phyloP scores from a whole-genome alignment of 2,113 vertebrate genomes.

The Takifugu flavidus region DNA sequence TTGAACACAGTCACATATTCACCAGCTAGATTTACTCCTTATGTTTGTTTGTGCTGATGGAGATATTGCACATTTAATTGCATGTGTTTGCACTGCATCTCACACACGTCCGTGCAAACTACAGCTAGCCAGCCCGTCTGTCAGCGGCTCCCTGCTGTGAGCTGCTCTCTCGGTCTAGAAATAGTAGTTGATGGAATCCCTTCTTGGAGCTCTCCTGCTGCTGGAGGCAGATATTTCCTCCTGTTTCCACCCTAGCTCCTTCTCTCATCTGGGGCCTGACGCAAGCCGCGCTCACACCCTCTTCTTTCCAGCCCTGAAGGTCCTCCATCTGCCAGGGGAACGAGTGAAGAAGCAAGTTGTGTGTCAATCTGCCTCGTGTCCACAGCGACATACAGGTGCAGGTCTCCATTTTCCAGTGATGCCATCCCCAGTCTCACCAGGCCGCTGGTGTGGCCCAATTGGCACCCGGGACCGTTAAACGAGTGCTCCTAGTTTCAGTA shows the following conservation, averaged over 20 bases:
- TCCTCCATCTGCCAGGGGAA: conserved; percentile 35
- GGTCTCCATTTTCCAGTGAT: conserved; percentile 4
- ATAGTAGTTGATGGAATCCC: conserved; percentile 59
- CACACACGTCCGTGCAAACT: conserved; percentile 20
- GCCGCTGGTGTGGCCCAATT: conserved; percentile 37
- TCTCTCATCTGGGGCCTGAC: conserved; percentile 51
- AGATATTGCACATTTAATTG: conserved; percentile 43
- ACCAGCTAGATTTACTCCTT: conserved; percentile 3
- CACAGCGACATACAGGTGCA: background rate
- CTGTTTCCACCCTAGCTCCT: conserved; percentile 30
- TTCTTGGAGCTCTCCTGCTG: conserved; percentile 50
- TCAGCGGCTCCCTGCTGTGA: conserved; percentile 45
- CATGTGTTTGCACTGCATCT: conserved; percentile 33
- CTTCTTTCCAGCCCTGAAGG: conserved; percentile 30
- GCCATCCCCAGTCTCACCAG: background rate
- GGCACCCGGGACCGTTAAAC: conserved; percentile 34
- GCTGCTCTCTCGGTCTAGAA: conserved; percentile 41
- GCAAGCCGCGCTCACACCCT: conserved; percentile 21
- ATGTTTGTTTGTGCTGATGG: conserved; percentile 37
- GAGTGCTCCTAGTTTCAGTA: conserved; percentile 35
- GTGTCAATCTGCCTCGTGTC: too few relatives aligned
- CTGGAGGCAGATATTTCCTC: conserved; percentile 61
- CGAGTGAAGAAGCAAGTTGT: conserved; percentile 17
- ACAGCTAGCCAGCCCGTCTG: conserved; percentile 26
- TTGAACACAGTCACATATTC: background rate